Conservation (phyloP, 2,888 invertebrate species). For the Zygothrica quintamaculata region DNA sequence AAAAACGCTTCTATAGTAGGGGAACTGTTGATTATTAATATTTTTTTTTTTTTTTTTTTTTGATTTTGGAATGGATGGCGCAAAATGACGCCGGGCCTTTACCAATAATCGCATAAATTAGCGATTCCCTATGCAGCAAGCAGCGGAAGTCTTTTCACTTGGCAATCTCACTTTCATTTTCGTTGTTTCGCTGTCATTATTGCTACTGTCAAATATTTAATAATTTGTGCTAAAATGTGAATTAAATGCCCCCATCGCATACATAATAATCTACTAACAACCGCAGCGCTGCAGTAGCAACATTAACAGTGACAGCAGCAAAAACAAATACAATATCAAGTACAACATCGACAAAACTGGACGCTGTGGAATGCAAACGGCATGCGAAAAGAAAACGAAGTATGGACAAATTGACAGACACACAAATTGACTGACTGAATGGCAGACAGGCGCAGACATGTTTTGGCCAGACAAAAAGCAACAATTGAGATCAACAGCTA, state of each 20-base stretch:
- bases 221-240: slow-evolving; percentile 75
- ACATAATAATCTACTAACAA: slow-evolving; percentile 53
- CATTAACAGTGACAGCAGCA: slow-evolving; percentile 18
- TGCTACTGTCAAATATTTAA: slow-evolving; percentile 70
- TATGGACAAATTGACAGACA: slow-evolving; percentile 49
- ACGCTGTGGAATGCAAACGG: slow-evolving; percentile 70
- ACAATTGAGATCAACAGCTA: slow-evolving; percentile 21
- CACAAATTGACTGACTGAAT: slow-evolving; percentile 15
- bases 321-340: slow-evolving; percentile 24
- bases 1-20: slow-evolving; percentile 47
- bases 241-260: slow-evolving; percentile 60
- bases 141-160: slow-evolving; percentile 68
- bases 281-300: slow-evolving; percentile 17
- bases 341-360: slow-evolving; percentile 39
- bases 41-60: not conserved
- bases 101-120: slow-evolving; percentile 77
- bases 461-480: slow-evolving; percentile 38
- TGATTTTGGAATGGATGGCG: slow-evolving; percentile 10
- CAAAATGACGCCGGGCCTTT: slow-evolving; percentile 21
- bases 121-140: slow-evolving; percentile 53
- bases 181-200: slow-evolving; percentile 14
- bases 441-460: slow-evolving; percentile 48
- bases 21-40: slow-evolving; percentile 20
- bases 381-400: slow-evolving; percentile 73
- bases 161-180: slow-evolving; percentile 73